Evolutionary conservation across 2,797 vertebrate genomes (phyloP).

Genomic region (Acanthurus lineatus): DNA sequence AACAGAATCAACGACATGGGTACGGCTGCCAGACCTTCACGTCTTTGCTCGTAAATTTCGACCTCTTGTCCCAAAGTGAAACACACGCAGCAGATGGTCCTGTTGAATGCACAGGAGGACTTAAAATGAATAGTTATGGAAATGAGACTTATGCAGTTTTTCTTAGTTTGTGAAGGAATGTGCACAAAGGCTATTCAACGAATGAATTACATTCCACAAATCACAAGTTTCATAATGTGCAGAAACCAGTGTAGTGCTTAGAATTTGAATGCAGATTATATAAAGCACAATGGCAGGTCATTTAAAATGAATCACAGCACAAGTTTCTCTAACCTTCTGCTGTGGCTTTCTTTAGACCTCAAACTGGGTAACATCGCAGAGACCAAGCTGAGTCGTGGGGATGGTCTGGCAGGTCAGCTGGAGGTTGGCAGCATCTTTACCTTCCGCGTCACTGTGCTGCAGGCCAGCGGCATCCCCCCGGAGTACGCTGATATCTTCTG

Average conservation of each 20-base stretch:
- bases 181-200: slow-evolving; percentile 26
- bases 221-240: slow-evolving; percentile 36
- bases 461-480: slow-evolving; percentile 92
- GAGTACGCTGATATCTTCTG: slow-evolving; percentile 99
- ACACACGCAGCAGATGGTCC: slow-evolving; percentile 75
- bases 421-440: slow-evolving; percentile 96
- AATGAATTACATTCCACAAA: slow-evolving; percentile 17
- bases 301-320: slow-evolving; percentile 18
- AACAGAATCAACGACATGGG: slow-evolving; percentile 93
- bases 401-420: slow-evolving; percentile 90
- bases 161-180: slow-evolving; percentile 51
- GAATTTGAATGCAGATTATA: slow-evolving; percentile 33
- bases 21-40: slow-evolving; percentile 77
- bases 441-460: slow-evolving; percentile 97
- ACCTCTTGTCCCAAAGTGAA: slow-evolving; percentile 35
- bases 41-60: slow-evolving; percentile 54
- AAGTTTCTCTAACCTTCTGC: slow-evolving; percentile 21
- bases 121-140: slow-evolving; percentile 64
- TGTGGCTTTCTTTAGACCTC: slow-evolving; percentile 85
- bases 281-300: slow-evolving; percentile 13
- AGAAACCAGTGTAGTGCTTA: slow-evolving; percentile 10
- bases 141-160: slow-evolving; percentile 50
- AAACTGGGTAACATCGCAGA: slow-evolving; percentile 89
- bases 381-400: slow-evolving; percentile 88
- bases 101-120: slow-evolving; percentile 50